Evolutionary conservation across 2,888 invertebrate species (phyloP).

Genomic region (Ichneumoninae sp.): DNA sequence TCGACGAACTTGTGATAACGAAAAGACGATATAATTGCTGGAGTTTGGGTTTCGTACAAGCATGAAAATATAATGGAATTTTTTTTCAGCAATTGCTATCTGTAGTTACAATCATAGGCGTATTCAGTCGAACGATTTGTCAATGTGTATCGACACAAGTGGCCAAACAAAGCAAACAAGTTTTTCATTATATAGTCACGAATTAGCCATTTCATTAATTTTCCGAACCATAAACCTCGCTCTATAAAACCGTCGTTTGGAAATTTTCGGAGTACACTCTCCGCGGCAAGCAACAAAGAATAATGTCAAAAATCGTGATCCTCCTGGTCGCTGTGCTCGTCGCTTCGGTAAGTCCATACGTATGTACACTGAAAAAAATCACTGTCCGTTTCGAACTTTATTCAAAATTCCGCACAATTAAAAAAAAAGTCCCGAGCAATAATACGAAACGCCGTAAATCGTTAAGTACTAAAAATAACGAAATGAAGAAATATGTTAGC

Average conservation of each 20-base stretch:
- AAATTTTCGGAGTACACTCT: not conserved
- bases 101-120: no score
- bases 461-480: no score
- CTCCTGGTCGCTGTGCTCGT: conserved; percentile 43
- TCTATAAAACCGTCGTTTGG: conserved; percentile 43
- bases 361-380: not conserved
- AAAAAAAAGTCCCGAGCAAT: no score
- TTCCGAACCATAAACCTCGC: not conserved
- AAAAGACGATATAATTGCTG: no score
- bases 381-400: no score
- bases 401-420: no score
- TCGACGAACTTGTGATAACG: no score
- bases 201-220: not conserved
- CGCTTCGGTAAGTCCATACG: conserved; percentile 47
- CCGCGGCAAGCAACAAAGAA: not conserved
- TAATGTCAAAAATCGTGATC: conserved; percentile 46
- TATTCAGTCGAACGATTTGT: no score
- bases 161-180: no score
- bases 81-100: not conserved
- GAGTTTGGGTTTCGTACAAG: not conserved
- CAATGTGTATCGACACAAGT: conserved; percentile 52
- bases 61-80: not conserved
- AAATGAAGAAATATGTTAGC: not conserved
- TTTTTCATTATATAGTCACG: not conserved
- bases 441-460: no score